Evolutionary conservation across 2,797 vertebrate species (phyloP).

Genomic region (Netta rufina): DNA sequence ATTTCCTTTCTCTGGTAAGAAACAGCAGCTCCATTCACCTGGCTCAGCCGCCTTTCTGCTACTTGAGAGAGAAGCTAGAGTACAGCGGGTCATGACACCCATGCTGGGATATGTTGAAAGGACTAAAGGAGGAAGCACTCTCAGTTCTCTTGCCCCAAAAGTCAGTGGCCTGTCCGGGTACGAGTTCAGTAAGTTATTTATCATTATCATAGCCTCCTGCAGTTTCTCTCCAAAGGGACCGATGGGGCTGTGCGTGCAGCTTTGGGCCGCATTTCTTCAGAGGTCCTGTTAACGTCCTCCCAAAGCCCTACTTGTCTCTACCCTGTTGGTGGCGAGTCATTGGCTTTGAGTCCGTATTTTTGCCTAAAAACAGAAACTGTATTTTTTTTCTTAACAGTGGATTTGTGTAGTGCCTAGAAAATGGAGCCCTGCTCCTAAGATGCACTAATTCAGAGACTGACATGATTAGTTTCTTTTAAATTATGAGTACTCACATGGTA

Average conservation of each 20-base stretch:
- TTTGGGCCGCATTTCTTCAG: not conserved
- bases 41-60: not conserved
- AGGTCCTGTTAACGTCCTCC: not conserved
- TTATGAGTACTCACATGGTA: not conserved
- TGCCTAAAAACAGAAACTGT: not conserved
- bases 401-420: not conserved
- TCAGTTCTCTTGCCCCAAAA: not conserved
- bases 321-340: not conserved
- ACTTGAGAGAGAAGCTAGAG: not conserved
- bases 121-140: not conserved
- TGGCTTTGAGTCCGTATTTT: not conserved
- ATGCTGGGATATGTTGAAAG: not conserved
- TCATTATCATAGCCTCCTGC: not conserved
- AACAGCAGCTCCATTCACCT: not conserved
- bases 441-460: constrained; percentile 28
- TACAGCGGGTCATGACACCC: not conserved
- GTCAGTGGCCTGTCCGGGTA: not conserved
- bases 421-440: not conserved
- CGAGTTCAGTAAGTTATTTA: not conserved
- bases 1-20: not conserved
- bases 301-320: not conserved
- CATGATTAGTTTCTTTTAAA: not conserved
- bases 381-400: not conserved
- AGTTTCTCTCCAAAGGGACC: not conserved
- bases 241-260: not conserved